Evolutionary conservation across 2,113 vertebrate species (phyloP), one percentile per base, ranked within the genome.

Genomic region (Trogon melanurus): DNA sequence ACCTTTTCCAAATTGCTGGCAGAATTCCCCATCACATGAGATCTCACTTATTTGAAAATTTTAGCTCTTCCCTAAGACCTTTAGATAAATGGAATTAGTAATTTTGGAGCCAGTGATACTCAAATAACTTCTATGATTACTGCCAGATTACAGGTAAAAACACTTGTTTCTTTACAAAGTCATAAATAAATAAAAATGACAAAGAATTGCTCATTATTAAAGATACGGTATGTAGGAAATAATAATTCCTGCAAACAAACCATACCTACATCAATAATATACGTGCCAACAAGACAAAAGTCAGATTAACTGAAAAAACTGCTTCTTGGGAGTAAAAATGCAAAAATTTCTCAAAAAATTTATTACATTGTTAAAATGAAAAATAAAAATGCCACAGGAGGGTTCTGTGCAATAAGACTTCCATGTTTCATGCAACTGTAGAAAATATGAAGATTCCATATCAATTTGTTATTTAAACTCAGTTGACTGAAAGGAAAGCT

Each of bases 1-100:
- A 60, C 53, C 84, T 87, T 84, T 79, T 41, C 29, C 50, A 89
- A 92, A 91, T 61, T 81, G 66, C 62, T 94, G 91, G 84, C 66
- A 94, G 19, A 92, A 88, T 72, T 82, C 45, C 45, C 17, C 11
- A 81, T 53, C 45, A 79, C 17, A 41, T 70, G 29, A 79, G 54
- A 91, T n/a, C 61, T 89, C 45, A 65, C 69, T 89, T 69, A 82
- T 66, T 27, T 50, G 48, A 79, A 91, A 87, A 79, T 34, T 85
- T 65, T 16, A 82, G 53, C 66, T 72, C 41, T 73, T 87, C 23
- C 4, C 16, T 34, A 67, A 72, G 47, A 67, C 32, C 13, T 56
- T 88, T 23, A 81, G 27, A 79, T 58, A 54, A 87, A 75, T 16
- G 0, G 9, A 81, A 82, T 54, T 57, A 65, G 50, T 45, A 70